Evolutionary conservation across 2,113 vertebrate species (phyloP), one percentile per base, ranked within the genome.

Genomic region (Todiramphus chloris): DNA sequence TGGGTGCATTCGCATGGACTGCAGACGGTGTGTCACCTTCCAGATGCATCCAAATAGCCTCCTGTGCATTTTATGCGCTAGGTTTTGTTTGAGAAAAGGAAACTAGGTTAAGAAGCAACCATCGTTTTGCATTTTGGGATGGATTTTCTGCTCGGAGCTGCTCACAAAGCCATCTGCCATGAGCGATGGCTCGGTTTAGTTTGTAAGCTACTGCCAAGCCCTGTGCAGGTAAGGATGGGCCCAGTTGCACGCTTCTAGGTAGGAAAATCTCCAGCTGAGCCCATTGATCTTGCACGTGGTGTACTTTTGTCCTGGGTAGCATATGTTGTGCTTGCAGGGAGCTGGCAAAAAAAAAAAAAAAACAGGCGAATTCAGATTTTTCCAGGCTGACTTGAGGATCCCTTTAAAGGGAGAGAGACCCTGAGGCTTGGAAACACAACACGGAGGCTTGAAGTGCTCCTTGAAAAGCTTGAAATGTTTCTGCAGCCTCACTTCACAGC

Each of bases 321-420:
- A 93, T 95, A 82, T 87, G 89, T 60, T 89, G 51, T 84, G 73
- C 77, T 96, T 66, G 66, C 77, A 76, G 93, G 91, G 83, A 80
- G 91, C 60, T 89, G 87, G 83, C 91, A 33, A 27, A 39, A 72
- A 91, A 50, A 43, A 84, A n/a, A n/a, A n/a, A 21, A 10, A 72
- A 91, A 50, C 48, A 82, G 68, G 21, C 7, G 17, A 20, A 31
- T 84, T 87, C 58, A 87, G 58, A 85, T 83, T 78, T 78, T 67
- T 89, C 60, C 12, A 19, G 23, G 16, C 10, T 67, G 59, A 74
- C 27, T 60, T 83, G 69, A 75, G 53, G 25, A 55, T 50, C 15
- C 7, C 8, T 82, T 93, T 94, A 96, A 91, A 95, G 87, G 21
- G 53, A 63, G 23, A 83, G 64, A 55, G 15, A 63, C 39, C 5